Base-by-base conservation (phyloP, 2,797 vertebrate genomes). In the Cryptoblepharus egeriae region DNA sequence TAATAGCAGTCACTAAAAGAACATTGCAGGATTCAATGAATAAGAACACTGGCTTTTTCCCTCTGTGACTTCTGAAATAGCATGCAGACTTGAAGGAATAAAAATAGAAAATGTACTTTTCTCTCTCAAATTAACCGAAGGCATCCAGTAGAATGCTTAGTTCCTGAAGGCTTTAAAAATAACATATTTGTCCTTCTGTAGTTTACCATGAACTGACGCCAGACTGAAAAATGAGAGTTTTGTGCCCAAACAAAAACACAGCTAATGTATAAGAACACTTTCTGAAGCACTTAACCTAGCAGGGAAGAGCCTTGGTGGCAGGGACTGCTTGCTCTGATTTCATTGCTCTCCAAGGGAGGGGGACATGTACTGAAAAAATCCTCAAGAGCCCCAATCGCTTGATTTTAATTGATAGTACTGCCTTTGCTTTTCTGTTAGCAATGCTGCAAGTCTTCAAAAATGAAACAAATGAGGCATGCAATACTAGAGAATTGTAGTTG, bases 321-420 rank as follows among this genome's bases (percentile, higher is more conserved):
- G 15, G 4, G 18, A n/a, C 13, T 69, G 39, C 16, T 30, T 52
- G 42, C 20, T 73, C 82, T 82, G 81, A 84, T 85, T 86, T 88
- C 79, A 82, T 78, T 58, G n/a, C 22, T 24, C 26, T 63, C 16
- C 49, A 24, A 4, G 39, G 39, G 26, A n/a, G 16, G 24, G 60
- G 81, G 81, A 57, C 42, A 78, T 89, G 82, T 76, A 74, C 91
- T 87, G 90, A 81, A 86, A 65, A 89, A 91, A 76, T 88, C 86
- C 89, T 82, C 75, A 85, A 30, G 24, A 57, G 73, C 83, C 30
- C 39, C 12, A 73, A 64, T 55, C n/a, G 49, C 60, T 57, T 39
- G 87, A 67, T n/a, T 58, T 73, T 0, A 24, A 81, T 88, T 80
- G 91, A 71, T 20, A 80, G 77, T 90, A 78, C 30, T 89, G 75